Evolutionary conservation across 2,797 vertebrate species (phyloP), one percentile per base, ranked within the genome.

Genomic region (Oryzias dopingdopingensis): DNA sequence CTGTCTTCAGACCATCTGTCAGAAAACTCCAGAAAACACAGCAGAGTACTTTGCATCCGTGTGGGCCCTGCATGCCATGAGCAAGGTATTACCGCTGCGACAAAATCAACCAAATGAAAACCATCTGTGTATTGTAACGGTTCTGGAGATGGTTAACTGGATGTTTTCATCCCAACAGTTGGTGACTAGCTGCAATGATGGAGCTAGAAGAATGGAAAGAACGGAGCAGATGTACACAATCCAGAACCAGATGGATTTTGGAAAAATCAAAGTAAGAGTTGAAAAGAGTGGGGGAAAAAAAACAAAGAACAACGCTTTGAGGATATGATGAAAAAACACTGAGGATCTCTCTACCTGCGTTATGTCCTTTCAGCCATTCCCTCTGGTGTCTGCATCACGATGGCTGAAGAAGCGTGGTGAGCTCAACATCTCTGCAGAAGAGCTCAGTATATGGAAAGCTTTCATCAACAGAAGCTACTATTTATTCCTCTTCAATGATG

Each of bases 201-300:
- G 97, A 0, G 97, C 97, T 0, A 90, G 91, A 47, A 90, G 87
- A 22, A 99, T 99, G 97, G 96, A 98, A 85, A 91, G 94, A 65
- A 98, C 91, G 0, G 97, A 99, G 81, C 95, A 96, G 92, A 95
- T 99, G 95, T 96, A 91, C 88, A 96, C 91, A 0, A 92, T 99
- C 72, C 95, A 98, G 86, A 95, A 93, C 7, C 97, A 96, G 76
- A 94, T 99, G 88, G 95, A 96, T 17, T 99, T 99, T 4, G 90
- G 96, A 15, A 98, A 95, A 83, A 97, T 96, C 74, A 99, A 99
- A 92, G 97, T 98, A 70, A 26, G 23, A 51, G 4, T 2, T 0
- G 6, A 41, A 7, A 8, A 12, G 32, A 37, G 12, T 4, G 32
- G 18, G 1, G 18, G 1, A 18, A 37, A 37, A 37, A 37, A 2